These are phyloP conservation scores for Formica aserva DNA, from an alignment of 2,888 invertebrate genomes.

Conservation along the genomic window DNA sequence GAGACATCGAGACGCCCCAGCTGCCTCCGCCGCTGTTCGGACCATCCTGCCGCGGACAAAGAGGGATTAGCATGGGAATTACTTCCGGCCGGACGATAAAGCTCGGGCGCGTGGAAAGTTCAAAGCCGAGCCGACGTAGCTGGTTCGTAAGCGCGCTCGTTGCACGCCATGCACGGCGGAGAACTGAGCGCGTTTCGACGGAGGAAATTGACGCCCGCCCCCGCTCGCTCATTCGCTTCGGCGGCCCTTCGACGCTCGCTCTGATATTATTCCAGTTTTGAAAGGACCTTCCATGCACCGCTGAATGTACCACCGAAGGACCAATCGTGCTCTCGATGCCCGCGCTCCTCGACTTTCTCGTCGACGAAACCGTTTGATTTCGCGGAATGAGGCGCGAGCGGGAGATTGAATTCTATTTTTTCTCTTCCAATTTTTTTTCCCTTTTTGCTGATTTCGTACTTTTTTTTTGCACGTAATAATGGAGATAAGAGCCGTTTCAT, in stretches of 20 bases:
- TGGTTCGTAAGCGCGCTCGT: conserved; percentile 27
- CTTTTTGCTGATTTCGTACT: neutral
- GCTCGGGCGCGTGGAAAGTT: conserved; percentile 63
- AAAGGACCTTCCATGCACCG: conserved; percentile 41
- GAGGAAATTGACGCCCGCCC: conserved; percentile 64
- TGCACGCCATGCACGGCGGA: conserved; percentile 21
- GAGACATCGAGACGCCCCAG: conserved; percentile 3
- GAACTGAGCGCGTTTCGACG: conserved; percentile 58
- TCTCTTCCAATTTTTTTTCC: neutral
- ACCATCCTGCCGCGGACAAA: conserved; percentile 75
- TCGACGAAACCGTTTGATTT: conserved; percentile 48
- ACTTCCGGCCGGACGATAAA: conserved; percentile 74
- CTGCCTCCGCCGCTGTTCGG: conserved; percentile 27
- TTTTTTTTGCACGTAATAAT: neutral
- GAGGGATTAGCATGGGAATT: conserved; percentile 83
- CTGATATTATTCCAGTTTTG: conserved; percentile 65
- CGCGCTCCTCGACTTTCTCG: neutral
- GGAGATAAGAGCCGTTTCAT: conserved; percentile 22
- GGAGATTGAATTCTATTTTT: conserved; percentile 46
- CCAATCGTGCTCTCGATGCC: conserved; percentile 24
- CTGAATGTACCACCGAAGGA: conserved; percentile 31
- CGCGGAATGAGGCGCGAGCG: conserved; percentile 20
- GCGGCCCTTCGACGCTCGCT: conserved; percentile 33
- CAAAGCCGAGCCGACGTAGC: conserved; percentile 70
- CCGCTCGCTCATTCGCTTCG: conserved; percentile 38